Percentiles rank a stretch among this genome's conserved stretches.
Conservation (phyloP, 2,797 vertebrate genomes). For the Gymnopithys bicolor region DNA sequence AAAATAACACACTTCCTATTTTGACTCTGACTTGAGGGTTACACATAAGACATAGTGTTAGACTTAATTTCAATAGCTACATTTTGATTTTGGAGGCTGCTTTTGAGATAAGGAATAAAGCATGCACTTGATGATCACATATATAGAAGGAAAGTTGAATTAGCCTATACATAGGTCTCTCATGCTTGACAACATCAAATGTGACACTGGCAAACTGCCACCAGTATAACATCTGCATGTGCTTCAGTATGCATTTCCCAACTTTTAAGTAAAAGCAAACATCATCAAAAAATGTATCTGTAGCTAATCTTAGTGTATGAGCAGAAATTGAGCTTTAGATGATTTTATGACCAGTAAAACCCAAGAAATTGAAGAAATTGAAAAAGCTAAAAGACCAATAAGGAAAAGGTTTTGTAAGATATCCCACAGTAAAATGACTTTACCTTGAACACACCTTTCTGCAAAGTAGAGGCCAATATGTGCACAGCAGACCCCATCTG, state of each 20-base stretch:
- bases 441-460: neutral
- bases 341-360: neutral
- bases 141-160: neutral
- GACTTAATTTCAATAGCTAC: neutral
- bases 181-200: neutral
- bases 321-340: neutral
- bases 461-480: neutral
- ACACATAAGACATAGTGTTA: neutral
- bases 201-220: neutral
- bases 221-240: neutral
- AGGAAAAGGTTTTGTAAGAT: neutral
- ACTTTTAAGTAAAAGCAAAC: slow-evolving; percentile 6
- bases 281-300: neutral
- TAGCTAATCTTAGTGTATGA: neutral
- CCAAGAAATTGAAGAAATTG: neutral
- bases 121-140: neutral
- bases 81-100: neutral
- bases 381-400: neutral
- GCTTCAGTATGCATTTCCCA: neutral
- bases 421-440: neutral
- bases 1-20: neutral
- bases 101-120: slow-evolving; percentile 3
- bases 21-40: neutral
- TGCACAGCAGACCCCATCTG: neutral
- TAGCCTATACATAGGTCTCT: neutral